Percentiles rank a stretch among this genome's conserved stretches.
Conservation (phyloP, 2,113 vertebrate species). For the Columbina picui region DNA sequence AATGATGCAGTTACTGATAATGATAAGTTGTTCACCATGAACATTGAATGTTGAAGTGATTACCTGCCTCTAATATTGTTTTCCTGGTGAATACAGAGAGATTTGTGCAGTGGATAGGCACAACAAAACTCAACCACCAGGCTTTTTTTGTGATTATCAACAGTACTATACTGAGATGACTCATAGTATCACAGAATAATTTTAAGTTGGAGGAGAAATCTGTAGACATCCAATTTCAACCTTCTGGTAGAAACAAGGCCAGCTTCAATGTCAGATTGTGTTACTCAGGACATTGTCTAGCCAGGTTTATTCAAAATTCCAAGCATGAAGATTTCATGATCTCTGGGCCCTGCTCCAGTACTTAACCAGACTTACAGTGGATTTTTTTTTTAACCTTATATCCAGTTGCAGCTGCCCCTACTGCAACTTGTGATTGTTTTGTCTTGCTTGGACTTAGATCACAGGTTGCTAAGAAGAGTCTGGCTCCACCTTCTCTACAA, state of each 20-base stretch:
- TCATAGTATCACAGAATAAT: background rate
- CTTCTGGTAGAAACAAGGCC: background rate
- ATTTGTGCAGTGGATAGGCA: accelerated
- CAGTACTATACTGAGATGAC: background rate
- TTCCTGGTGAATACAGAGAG: background rate
- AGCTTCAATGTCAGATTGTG: background rate
- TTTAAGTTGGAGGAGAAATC: background rate
- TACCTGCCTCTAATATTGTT: background rate
- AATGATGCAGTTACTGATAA: slow-evolving; percentile 23
- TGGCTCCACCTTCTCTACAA: background rate
- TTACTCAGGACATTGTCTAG: background rate
- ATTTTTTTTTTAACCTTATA: background rate
- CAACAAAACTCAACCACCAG: background rate
- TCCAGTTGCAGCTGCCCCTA: background rate
- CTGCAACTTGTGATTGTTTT: background rate
- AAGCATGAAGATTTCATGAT: background rate
- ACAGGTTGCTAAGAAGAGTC: background rate
- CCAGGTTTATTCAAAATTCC: background rate
- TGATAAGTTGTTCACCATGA: background rate
- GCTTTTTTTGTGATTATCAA: background rate
- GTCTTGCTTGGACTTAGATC: background rate
- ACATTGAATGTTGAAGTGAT: background rate
- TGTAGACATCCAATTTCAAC: background rate
- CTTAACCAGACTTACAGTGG: background rate
- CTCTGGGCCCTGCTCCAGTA: background rate